Evolutionary conservation across 2,113 vertebrate species (phyloP).

Genomic region (Gadus macrocephalus): DNA sequence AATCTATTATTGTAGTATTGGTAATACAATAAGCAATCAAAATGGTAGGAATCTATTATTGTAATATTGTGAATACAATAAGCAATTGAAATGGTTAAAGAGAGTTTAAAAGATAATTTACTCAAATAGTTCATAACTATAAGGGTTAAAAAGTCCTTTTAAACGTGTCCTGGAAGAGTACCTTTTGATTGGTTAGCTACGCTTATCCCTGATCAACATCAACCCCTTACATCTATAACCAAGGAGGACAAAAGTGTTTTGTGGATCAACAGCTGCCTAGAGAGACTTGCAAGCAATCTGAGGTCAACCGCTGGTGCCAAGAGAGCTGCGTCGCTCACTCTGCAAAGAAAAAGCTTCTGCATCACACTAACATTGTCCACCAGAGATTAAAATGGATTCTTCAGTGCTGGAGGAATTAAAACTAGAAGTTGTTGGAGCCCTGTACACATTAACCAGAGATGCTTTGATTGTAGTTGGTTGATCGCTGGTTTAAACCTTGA

Average conservation of each 20-base stretch:
- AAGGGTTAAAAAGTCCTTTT: too few relatives aligned
- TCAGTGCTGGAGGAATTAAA: constrained; percentile 12
- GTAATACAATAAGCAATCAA: too few relatives aligned
- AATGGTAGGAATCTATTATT: too few relatives aligned
- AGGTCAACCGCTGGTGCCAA: constrained; percentile 15
- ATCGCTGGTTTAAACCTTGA: background rate
- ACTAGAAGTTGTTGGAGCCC: constrained; percentile 3
- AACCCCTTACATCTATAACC: constrained; percentile 13
- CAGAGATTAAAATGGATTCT: constrained; percentile 7
- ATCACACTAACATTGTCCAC: constrained; percentile 17
- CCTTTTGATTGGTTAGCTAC: too few relatives aligned
- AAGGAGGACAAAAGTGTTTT: constrained; percentile 9
- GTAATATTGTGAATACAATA: too few relatives aligned
- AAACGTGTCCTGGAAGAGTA: too few relatives aligned
- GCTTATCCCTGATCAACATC: constrained; percentile 1
- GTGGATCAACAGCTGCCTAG: constrained; percentile 12
- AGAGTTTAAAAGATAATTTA: too few relatives aligned
- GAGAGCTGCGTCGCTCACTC: constrained; percentile 1
- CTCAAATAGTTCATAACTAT: too few relatives aligned
- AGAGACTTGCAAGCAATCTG: constrained; percentile 15
- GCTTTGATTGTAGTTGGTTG: background rate
- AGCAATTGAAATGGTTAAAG: too few relatives aligned
- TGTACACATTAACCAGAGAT: constrained; percentile 8
- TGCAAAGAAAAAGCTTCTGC: background rate
- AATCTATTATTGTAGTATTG: too few relatives aligned